A percentile compares a stretch with the other conserved stretches of the same genome.
These are phyloP conservation scores for Spatula versicolor DNA, from an alignment of 2,797 vertebrate species.

Conservation along the genomic window DNA sequence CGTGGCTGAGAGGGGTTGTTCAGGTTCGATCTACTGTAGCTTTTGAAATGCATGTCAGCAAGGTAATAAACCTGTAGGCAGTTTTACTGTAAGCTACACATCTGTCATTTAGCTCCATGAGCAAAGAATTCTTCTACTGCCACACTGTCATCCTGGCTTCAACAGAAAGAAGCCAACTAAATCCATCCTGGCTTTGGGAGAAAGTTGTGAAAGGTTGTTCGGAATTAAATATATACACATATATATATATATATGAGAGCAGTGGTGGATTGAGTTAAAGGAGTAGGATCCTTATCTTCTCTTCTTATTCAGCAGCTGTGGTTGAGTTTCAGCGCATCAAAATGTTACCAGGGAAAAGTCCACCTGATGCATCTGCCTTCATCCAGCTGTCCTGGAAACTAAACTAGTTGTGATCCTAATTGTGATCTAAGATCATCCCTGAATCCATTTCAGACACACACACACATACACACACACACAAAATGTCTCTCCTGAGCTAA, in stretches of 20 bases:
- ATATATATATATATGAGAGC: background rate
- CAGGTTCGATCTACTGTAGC: background rate
- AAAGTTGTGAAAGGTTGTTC: background rate
- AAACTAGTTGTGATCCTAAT: background rate
- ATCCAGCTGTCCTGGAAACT: background rate
- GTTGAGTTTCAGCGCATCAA: background rate
- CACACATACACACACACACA: background rate
- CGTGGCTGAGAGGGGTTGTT: constrained; percentile 1
- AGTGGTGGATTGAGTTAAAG: background rate
- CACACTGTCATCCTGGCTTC: background rate
- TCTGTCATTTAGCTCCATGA: background rate
- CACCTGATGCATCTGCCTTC: background rate
- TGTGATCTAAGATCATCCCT: background rate
- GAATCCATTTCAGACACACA: background rate
- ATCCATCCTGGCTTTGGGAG: background rate
- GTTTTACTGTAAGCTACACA: constrained; percentile 28
- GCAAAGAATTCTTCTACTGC: background rate
- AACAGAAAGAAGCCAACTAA: background rate
- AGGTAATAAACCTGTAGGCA: constrained; percentile 28
- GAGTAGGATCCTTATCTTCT: background rate
- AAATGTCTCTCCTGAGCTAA: background rate
- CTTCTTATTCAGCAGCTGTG: background rate
- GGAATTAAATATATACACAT: background rate
- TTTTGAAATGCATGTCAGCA: constrained; percentile 44
- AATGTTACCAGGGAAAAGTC: background rate